Conservation (phyloP, 1,140 invertebrate genomes). For the Calephelis nemesis region DNA sequence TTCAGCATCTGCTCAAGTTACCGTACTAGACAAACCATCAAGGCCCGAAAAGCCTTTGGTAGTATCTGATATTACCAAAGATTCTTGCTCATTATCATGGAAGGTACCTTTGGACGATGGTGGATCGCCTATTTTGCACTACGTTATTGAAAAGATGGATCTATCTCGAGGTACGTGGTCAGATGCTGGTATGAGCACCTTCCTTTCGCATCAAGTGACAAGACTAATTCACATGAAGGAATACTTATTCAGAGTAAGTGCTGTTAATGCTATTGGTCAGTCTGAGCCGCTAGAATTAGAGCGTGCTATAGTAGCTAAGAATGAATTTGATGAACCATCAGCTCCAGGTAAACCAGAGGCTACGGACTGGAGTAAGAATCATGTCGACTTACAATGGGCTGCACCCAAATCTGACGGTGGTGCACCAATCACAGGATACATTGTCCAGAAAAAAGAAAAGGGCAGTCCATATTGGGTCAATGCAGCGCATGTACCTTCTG, state of each 20-base stretch:
- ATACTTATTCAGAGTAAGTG: constrained; percentile 94
- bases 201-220: constrained; percentile 90
- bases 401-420: constrained; percentile 93
- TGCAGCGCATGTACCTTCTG: constrained; percentile 90
- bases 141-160: constrained; percentile 98
- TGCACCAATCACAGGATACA: constrained; percentile 95
- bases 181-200: constrained; percentile 93
- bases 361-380: constrained; percentile 95
- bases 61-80: constrained; percentile 92
- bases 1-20: constrained; percentile 91
- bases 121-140: constrained; percentile 96
- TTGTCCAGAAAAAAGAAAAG: constrained; percentile 97
- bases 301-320: constrained; percentile 94
- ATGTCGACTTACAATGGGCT: constrained; percentile 94
- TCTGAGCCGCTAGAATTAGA: constrained; percentile 93
- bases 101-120: constrained; percentile 92
- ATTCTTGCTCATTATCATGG: constrained; percentile 93
- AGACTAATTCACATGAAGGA: constrained; percentile 95
- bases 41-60: constrained; percentile 92
- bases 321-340: constrained; percentile 95
- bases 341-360: constrained; percentile 93
- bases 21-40: constrained; percentile 93
- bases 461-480: constrained; percentile 94
- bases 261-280: constrained; percentile 96
- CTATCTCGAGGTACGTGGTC: constrained; percentile 96